Percentiles rank a stretch among this genome's conserved stretches.
Evolutionary conservation across 2,113 vertebrate species (phyloP).

Genomic region (Glaucidium brasilianum): DNA sequence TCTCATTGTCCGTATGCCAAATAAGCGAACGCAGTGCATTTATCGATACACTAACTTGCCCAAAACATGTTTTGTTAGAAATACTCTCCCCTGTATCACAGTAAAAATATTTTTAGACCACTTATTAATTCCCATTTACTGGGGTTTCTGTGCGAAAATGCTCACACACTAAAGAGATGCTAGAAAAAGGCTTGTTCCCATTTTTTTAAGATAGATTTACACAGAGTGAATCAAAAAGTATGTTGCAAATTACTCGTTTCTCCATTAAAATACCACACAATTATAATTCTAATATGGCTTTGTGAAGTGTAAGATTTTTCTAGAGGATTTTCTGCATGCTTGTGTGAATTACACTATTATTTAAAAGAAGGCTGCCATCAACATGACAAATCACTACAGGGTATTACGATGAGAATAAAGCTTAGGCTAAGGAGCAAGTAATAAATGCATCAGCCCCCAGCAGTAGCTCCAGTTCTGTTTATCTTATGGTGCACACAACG

Average conservation of each 20-base stretch:
- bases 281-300: neutral
- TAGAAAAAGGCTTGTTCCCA: neutral
- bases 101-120: slow-evolving; percentile 21
- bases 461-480: neutral
- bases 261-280: neutral
- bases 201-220: neutral
- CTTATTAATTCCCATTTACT: neutral
- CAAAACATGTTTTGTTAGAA: neutral
- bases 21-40: neutral
- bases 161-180: neutral
- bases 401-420: neutral
- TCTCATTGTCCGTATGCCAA: neutral
- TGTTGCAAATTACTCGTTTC: neutral
- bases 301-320: neutral
- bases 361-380: neutral
- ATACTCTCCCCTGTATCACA: neutral
- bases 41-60: neutral
- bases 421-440: neutral
- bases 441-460: neutral
- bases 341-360: neutral
- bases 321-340: neutral
- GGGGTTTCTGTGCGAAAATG: neutral
- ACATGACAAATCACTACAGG: neutral
- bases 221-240: neutral
- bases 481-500: neutral